Conservation (phyloP, 2,113 vertebrate genomes). For the Myiozetetes cayanensis region DNA sequence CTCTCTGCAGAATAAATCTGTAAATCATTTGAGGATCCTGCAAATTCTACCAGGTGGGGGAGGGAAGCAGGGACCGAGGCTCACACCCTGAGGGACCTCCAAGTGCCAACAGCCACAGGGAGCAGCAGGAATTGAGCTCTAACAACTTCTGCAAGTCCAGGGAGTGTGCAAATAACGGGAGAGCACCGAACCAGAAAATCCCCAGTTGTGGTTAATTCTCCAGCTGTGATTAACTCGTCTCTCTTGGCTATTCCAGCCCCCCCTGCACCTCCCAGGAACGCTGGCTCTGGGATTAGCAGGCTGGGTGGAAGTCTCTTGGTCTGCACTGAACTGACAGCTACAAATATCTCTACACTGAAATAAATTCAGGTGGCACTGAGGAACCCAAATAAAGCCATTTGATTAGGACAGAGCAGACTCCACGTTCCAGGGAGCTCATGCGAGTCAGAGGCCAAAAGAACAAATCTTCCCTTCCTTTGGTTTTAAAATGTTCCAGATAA, state of each 20-base stretch:
- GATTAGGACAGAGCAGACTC: background rate
- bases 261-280: background rate
- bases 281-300: background rate
- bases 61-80: background rate
- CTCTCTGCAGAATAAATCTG: background rate
- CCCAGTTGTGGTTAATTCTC: background rate
- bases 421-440: background rate
- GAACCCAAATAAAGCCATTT: background rate
- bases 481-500: background rate
- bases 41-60: background rate
- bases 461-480: background rate
- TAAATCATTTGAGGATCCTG: background rate
- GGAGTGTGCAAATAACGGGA: background rate
- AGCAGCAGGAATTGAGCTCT: background rate
- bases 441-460: background rate
- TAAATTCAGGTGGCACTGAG: background rate
- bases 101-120: background rate
- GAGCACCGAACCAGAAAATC: conserved; percentile 6
- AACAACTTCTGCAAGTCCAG: background rate
- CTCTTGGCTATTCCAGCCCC: background rate
- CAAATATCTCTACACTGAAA: background rate
- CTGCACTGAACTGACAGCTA: background rate
- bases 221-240: background rate
- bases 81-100: background rate
- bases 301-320: background rate